Evolutionary conservation across 2,797 vertebrate genomes (phyloP).

Genomic region (Mormyrops boulengeri): DNA sequence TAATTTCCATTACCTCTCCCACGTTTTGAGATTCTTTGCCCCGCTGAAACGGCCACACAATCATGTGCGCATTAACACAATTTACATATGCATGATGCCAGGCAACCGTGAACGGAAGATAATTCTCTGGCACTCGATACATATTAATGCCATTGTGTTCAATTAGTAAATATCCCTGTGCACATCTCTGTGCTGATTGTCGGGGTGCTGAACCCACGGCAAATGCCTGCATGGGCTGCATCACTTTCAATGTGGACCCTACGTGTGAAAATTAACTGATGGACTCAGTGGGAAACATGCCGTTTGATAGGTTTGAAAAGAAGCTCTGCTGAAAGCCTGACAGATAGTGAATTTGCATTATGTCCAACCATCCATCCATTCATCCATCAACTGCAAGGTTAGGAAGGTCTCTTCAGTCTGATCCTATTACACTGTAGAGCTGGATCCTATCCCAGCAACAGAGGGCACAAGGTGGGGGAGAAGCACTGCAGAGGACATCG

Average conservation of each 20-base stretch:
- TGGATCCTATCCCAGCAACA: neutral
- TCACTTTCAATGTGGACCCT: neutral
- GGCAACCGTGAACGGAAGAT: neutral
- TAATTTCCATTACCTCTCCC: neutral
- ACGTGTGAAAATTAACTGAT: neutral
- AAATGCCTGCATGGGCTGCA: neutral
- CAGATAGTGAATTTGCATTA: neutral
- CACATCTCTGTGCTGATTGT: neutral
- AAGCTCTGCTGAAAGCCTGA: neutral
- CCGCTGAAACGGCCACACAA: neutral
- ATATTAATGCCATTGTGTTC: slow-evolving; percentile 4
- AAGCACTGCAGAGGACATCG: neutral
- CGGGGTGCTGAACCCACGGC: neutral
- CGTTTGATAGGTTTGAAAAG: neutral
- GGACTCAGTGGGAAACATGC: neutral
- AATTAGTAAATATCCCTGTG: neutral
- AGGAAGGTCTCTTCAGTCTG: neutral
- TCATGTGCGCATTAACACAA: neutral
- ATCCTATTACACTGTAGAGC: neutral
- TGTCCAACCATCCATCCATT: neutral
- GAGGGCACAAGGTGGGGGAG: neutral
- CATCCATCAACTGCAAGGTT: neutral
- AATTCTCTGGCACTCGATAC: neutral
- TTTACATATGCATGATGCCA: slow-evolving; percentile 10
- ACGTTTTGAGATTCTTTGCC: neutral